Evolutionary conservation across 2,888 invertebrate genomes (phyloP), one percentile per base, ranked within the genome.

Genomic region (Pasiphila rectangulata): DNA sequence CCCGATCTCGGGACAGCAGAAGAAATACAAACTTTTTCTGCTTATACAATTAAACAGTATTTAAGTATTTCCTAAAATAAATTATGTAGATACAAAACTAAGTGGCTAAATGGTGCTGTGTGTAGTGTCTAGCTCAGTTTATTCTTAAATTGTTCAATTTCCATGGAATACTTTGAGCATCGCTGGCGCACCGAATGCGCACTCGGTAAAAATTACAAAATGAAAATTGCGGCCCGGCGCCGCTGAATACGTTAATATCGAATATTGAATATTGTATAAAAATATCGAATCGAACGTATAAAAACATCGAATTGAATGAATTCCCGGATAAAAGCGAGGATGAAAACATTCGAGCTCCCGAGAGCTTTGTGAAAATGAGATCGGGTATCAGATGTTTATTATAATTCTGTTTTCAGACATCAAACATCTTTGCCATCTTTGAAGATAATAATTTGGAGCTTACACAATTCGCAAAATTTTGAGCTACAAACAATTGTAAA

Each of bases 201-300:
- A 79, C 79, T 84, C 83, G 77, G 79, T 83, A 87, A 86, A 87
- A 88, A 87, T 89, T 87, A 88, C 86, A 87, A 86, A 88, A 87
- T 87, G 88, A 82, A 88, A 86, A 88, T 87, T 81, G 83, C 84
- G 84, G 84, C 62, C 80, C 85, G 81, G 77, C 80, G 79, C 79
- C 77, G 77, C 70, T 83, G 85, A 83, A 87, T 88, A 86, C 84
- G 79, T 87, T 88, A 87, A 88, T 86, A 89, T 88, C 70, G 79
- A 85, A 89, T 88, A 89, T 88, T 84, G 83, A 84, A 86, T 87
- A 85, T 85, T 79, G 83, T 86, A 83, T 83, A 77, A 73, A 81
- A 83, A 84, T 83, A 81, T 83, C 70, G 70, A 81, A 81, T 84
- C 19, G 35, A 54, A 49, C 32, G 37, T 76, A 76, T 79, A 76